phyloP scores from a whole-genome alignment of 1,140 invertebrate species.

The Pseudomyrmex gracilis region DNA sequence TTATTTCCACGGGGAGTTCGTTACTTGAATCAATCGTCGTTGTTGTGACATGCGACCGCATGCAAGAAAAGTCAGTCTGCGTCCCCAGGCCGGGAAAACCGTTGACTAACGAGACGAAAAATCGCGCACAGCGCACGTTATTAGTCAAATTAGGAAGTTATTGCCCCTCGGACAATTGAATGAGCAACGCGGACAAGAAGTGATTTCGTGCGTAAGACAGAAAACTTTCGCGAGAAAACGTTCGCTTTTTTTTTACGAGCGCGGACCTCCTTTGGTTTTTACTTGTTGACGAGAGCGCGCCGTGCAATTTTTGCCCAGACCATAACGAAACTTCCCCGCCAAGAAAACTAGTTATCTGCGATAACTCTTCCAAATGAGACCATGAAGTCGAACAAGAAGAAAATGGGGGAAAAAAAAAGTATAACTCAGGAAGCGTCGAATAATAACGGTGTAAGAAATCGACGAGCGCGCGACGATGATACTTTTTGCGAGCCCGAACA shows the following conservation, averaged over 20 bases:
- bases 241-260: not conserved
- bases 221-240: slow-evolving; percentile 36
- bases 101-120: slow-evolving; percentile 42
- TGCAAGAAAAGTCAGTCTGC: slow-evolving; percentile 3
- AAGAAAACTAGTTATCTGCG: not conserved
- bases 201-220: slow-evolving; percentile 36
- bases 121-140: slow-evolving; percentile 30
- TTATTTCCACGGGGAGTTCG: slow-evolving; percentile 29
- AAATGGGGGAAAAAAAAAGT: not conserved
- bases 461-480: not conserved
- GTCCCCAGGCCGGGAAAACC: not conserved
- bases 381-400: not conserved
- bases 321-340: slow-evolving; percentile 6
- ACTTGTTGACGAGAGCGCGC: not conserved
- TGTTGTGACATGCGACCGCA: slow-evolving; percentile 44
- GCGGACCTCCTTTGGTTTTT: not conserved
- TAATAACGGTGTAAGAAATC: not conserved
- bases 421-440: not conserved
- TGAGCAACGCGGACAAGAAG: not conserved
- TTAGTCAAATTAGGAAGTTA: slow-evolving; percentile 58
- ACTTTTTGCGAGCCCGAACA: not conserved
- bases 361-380: not conserved
- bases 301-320: slow-evolving; percentile 2
- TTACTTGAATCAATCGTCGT: slow-evolving; percentile 41
- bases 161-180: slow-evolving; percentile 29